Evolutionary conservation across 1,140 invertebrate species (phyloP), one percentile per base, ranked within the genome.

Genomic region (Choristoneura fumiferana): DNA sequence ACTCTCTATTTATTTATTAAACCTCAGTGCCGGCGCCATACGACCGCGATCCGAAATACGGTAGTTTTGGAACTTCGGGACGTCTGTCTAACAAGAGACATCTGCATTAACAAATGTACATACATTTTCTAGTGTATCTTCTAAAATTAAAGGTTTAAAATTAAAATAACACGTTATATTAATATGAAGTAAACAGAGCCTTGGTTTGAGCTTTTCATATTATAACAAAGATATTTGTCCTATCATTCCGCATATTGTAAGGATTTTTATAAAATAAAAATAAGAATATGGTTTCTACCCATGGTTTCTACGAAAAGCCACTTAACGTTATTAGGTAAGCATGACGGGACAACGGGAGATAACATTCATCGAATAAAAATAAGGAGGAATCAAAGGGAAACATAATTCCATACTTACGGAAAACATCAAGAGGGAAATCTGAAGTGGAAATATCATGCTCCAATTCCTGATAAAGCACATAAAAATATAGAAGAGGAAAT

Each of bases 261-360:
- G 6, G 22, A 29, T 29, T 29, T 2, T 29, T 6, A 29, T 29
- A 29, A 29, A 29, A 29, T 3, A 6, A n/a, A n/a, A n/a, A n/a
- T n/a, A n/a, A n/a, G n/a, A n/a, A n/a, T n/a, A n/a, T n/a, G n/a
- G n/a, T n/a, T n/a, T n/a, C n/a, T 29, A 29, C 22, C 22, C 6
- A 29, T 29, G 22, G 22, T 58, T 63, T 67, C 38, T 12, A 53
- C 29, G 53, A 58, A 60, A 65, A 68, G 39, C 22, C 39, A 43
- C 39, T 43, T 22, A 43, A 43, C 15, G 17, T 43, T 43, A 43
- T 43, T 18, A 18, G 15, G 39, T 40, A 8, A 40, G 13, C 15
- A 43, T 43, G 39, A 43, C 17, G 39, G 17, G 8, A 22, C 39
- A n/a, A 43, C 8, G 0, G 22, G 22, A 60, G 57, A 68, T 22